Evolutionary conservation across 23 tunicate genomes (phyloP).

Genomic region (Halocynthia aurantium): DNA sequence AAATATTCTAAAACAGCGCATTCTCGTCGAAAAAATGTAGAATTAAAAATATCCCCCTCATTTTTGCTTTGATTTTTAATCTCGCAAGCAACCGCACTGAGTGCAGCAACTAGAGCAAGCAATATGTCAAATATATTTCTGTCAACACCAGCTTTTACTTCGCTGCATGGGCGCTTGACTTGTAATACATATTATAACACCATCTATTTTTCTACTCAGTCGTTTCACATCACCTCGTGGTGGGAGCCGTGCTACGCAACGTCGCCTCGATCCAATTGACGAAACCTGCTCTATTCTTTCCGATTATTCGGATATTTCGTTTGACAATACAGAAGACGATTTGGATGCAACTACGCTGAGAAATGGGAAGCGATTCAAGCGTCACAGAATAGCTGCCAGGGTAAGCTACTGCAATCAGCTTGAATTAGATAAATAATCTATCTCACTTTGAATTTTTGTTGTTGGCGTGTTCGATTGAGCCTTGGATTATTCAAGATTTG

Average conservation of each 20-base stretch:
- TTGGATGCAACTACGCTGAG: constrained; percentile 58
- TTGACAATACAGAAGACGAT: constrained; percentile 87
- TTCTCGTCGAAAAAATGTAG: no score
- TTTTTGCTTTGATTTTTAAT: no score
- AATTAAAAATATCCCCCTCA: no score
- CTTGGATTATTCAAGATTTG: not conserved
- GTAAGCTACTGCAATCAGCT: not conserved
- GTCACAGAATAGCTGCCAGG: constrained; percentile 37
- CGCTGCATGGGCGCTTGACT: no score
- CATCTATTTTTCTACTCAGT: not conserved
- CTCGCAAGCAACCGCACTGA: no score
- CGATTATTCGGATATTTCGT: constrained; percentile 82
- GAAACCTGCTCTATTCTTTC: constrained; percentile 85
- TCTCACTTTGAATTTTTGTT: no score
- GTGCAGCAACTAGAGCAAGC: no score
- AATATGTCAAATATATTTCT: not conserved
- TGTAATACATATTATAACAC: no score
- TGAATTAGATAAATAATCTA: no score
- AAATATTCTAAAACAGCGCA: no score
- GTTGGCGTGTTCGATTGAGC: not conserved
- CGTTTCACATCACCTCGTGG: constrained; percentile 12
- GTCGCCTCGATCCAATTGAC: constrained; percentile 70
- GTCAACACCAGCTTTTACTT: not conserved
- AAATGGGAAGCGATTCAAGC: constrained; percentile 64
- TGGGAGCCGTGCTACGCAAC: constrained; percentile 23